phyloP scores from a whole-genome alignment of 2,888 invertebrate genomes.

The Carterocephalus palaemon region DNA sequence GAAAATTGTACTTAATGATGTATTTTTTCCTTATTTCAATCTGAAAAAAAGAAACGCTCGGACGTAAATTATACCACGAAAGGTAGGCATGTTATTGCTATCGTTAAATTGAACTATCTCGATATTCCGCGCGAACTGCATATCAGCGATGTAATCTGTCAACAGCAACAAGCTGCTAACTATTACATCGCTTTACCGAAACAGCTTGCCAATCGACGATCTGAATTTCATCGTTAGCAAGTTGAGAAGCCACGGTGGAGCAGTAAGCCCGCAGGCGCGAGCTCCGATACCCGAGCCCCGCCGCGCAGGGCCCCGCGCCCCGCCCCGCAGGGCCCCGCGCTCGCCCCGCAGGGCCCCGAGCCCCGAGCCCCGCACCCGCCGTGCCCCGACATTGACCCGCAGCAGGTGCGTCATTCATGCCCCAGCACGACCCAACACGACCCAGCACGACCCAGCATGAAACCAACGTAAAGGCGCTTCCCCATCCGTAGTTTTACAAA shows the following conservation, averaged over 20 bases:
- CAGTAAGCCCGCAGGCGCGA: constrained; percentile 22
- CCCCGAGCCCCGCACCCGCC: constrained; percentile 14
- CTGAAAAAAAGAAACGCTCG: no score
- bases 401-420: constrained; percentile 31
- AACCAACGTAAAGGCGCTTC: no score
- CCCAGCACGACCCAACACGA: constrained; percentile 11
- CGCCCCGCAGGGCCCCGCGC: background rate
- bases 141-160: background rate
- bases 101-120: no score
- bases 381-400: constrained; percentile 32
- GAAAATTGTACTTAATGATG: no score
- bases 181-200: no score
- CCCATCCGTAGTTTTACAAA: no score
- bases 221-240: constrained; percentile 24
- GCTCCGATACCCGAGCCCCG: constrained; percentile 3
- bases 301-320: constrained; percentile 2
- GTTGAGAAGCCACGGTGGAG: constrained; percentile 12
- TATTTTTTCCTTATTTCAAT: no score
- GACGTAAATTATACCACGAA: no score
- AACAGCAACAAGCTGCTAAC: background rate
- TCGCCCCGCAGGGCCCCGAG: constrained; percentile 4
- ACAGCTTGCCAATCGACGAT: no score
- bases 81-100: no score
- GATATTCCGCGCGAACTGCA: background rate
- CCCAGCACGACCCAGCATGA: constrained; percentile 4